These are phyloP conservation scores for Rotaria sp. DNA, from an alignment of 2,888 invertebrate species.

Conservation along the genomic window DNA sequence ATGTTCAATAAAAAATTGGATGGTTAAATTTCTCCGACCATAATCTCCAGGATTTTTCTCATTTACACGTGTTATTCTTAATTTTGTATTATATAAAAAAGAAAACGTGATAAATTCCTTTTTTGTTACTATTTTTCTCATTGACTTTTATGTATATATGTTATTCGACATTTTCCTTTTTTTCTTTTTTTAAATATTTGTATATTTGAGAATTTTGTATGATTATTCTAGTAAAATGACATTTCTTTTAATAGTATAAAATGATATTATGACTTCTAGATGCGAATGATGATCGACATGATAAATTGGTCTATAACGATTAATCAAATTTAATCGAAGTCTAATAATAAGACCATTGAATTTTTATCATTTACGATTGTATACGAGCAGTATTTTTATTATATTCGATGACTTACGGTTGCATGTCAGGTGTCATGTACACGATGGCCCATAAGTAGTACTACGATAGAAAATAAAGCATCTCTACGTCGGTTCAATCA, in stretches of 20 bases:
- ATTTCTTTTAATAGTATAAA: background rate
- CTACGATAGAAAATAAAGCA: too few relatives aligned
- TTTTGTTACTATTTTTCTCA: background rate
- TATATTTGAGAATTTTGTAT: background rate
- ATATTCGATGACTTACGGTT: too few relatives aligned
- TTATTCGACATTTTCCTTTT: background rate
- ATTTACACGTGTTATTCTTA: background rate
- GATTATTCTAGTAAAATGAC: background rate
- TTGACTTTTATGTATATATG: background rate
- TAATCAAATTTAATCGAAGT: too few relatives aligned
- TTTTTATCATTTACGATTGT: too few relatives aligned
- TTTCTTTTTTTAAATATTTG: background rate
- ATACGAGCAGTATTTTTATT: too few relatives aligned
- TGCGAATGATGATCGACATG: too few relatives aligned
- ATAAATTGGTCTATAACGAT: too few relatives aligned
- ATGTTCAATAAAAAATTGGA: background rate
- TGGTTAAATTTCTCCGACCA: background rate
- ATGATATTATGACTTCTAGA: background rate
- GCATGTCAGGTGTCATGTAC: too few relatives aligned
- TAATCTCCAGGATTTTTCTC: background rate
- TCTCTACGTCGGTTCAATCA: too few relatives aligned
- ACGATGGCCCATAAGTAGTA: too few relatives aligned
- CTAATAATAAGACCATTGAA: too few relatives aligned
- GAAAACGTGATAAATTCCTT: background rate
- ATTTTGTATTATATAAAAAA: background rate